A percentile compares a stretch with the other conserved stretches of the same genome.
phyloP scores from a whole-genome alignment of 2,797 vertebrate species.

The Microctenopoma steveboyesi region DNA sequence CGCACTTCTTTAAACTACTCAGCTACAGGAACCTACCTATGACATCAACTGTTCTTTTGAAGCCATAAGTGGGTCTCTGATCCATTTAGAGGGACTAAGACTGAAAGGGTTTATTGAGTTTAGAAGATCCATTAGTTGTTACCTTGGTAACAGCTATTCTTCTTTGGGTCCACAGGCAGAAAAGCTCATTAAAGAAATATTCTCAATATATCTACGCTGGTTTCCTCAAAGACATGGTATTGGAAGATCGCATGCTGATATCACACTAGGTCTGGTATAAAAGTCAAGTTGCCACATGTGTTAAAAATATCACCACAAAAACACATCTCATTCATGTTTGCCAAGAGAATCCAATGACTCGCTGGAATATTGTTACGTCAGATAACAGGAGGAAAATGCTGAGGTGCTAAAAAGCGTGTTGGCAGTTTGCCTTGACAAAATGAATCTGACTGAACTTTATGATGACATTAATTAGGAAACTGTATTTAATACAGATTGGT shows the following conservation, averaged over 20 bases:
- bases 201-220: conserved; percentile 12
- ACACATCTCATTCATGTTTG: not conserved
- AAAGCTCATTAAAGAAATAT: conserved; percentile 44
- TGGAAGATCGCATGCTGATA: not conserved
- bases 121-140: conserved; percentile 50
- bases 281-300: not conserved
- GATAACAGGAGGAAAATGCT: not conserved
- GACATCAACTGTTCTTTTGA: conserved; percentile 8
- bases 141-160: conserved; percentile 30
- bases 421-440: not conserved
- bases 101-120: conserved; percentile 32
- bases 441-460: not conserved
- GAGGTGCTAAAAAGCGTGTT: not conserved
- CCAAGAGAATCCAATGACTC: not conserved
- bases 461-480: not conserved
- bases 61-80: conserved; percentile 24
- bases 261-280: not conserved
- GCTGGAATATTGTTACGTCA: too few species aligned
- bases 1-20: not conserved
- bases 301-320: not conserved
- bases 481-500: not conserved
- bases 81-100: conserved; percentile 17
- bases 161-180: conserved; percentile 2
- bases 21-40: not conserved
- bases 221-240: conserved; percentile 7